A percentile compares a stretch with the other conserved stretches of the same genome.
Evolutionary conservation across 1,140 invertebrate genomes (phyloP).

Genomic region (Popillia japonica): DNA sequence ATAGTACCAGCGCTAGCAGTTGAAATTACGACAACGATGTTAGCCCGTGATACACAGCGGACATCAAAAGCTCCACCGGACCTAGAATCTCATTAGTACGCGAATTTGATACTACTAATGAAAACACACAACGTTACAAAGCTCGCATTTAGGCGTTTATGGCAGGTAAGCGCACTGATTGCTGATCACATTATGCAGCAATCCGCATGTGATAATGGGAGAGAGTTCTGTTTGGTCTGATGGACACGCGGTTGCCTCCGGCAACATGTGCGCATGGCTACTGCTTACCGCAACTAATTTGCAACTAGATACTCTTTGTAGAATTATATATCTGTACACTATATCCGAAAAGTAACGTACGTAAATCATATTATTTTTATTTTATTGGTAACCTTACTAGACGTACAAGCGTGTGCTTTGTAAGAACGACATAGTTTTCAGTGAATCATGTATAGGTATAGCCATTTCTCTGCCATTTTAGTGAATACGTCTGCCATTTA

Average conservation of each 20-base stretch:
- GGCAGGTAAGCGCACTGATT: conserved; percentile 45
- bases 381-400: too few species aligned
- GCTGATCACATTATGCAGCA: conserved; percentile 40
- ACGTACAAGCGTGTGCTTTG: too few species aligned
- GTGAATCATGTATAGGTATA: too few species aligned
- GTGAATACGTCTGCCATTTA: too few species aligned
- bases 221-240: conserved; percentile 38
- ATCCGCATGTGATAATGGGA: conserved; percentile 39
- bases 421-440: too few species aligned
- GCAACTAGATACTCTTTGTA: conserved; percentile 31
- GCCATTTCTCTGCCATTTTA: too few species aligned
- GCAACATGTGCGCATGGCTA: conserved; percentile 26
- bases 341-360: too few species aligned
- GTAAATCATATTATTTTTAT: too few species aligned
- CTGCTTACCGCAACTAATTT: conserved; percentile 36
- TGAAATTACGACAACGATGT: not conserved
- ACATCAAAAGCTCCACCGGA: conserved; percentile 48
- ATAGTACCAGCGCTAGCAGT: not conserved
- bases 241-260: conserved; percentile 37
- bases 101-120: conserved; percentile 46
- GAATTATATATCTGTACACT: not conserved
- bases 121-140: conserved; percentile 43
- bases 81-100: conserved; percentile 46
- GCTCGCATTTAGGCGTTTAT: conserved; percentile 46
- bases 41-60: conserved; percentile 14